These are phyloP conservation scores for Sebastes steindachneri DNA, from an alignment of 2,797 vertebrate genomes.

Conservation along the genomic window DNA sequence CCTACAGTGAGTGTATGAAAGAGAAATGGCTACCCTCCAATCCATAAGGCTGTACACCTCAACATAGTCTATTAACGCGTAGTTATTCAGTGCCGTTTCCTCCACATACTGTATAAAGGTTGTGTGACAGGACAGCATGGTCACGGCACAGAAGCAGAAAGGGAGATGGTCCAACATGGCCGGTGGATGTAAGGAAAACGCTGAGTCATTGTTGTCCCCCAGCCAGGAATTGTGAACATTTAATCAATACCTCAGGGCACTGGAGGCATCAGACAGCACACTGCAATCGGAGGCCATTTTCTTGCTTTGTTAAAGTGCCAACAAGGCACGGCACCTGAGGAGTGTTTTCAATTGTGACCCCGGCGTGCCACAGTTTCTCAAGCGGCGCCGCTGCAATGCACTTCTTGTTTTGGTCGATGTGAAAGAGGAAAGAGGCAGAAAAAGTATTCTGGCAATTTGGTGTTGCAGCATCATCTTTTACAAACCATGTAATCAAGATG, in stretches of 20 bases:
- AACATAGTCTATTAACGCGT: neutral
- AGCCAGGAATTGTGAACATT: slow-evolving; percentile 42
- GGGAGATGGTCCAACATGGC: neutral
- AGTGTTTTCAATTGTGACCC: slow-evolving; percentile 19
- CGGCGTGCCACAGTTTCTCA: neutral
- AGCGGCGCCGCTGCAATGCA: neutral
- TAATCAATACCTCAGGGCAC: slow-evolving; percentile 58
- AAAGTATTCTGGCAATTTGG: neutral
- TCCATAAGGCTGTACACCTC: neutral
- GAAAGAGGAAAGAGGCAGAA: slow-evolving; percentile 4
- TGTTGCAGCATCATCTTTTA: neutral
- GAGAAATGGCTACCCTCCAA: neutral
- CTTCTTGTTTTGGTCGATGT: neutral
- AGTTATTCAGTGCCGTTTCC: neutral
- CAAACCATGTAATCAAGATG: neutral
- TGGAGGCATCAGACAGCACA: slow-evolving; percentile 33
- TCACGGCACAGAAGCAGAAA: neutral
- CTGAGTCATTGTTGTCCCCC: slow-evolving; percentile 62
- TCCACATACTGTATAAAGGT: neutral
- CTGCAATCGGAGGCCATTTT: slow-evolving; percentile 34
- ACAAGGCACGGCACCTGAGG: slow-evolving; percentile 17
- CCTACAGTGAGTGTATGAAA: neutral
- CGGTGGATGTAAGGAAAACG: slow-evolving; percentile 13
- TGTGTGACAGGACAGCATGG: neutral
- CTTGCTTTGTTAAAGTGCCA: slow-evolving; percentile 39